A percentile compares a stretch with the other conserved stretches of the same genome.
These are phyloP conservation scores for Habropoda laboriosa DNA, from an alignment of 1,140 invertebrate genomes.

Conservation along the genomic window DNA sequence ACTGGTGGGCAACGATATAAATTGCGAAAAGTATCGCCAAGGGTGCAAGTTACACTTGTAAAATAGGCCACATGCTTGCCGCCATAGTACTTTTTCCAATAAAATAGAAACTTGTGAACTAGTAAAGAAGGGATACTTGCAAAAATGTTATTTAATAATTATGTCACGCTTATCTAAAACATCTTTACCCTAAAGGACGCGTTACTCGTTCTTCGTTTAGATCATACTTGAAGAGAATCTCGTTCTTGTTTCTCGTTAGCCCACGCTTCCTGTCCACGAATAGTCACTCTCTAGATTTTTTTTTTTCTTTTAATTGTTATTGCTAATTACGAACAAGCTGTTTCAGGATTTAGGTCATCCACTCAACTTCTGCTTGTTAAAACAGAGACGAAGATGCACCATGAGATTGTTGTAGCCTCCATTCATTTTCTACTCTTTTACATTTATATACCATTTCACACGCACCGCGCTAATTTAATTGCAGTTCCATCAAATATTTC, in stretches of 20 bases:
- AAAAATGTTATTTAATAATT: background rate
- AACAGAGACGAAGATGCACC: conserved; percentile 38
- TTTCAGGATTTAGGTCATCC: conserved; percentile 43
- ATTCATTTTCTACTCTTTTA: background rate
- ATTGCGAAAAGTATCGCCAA: background rate
- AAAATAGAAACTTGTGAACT: background rate
- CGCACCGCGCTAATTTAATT: background rate
- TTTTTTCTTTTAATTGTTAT: conserved; percentile 47
- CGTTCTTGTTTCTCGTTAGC: background rate
- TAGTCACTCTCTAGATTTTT: conserved; percentile 10
- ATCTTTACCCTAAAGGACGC: background rate
- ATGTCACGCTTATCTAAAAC: no score
- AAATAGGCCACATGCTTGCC: background rate
- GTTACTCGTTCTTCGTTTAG: background rate
- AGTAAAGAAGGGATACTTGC: background rate
- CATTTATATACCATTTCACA: background rate
- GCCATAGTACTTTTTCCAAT: background rate
- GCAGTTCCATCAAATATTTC: no score
- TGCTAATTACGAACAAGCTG: conserved; percentile 48
- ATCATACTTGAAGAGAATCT: background rate
- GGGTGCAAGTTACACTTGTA: background rate
- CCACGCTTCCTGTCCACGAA: background rate
- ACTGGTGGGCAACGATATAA: background rate
- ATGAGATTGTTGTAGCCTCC: conserved; percentile 6
- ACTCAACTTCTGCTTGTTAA: conserved; percentile 46